Percentiles rank a stretch among this genome's conserved stretches.
phyloP scores from a whole-genome alignment of 2,797 vertebrate species.

The Sebastes ruberrimus region DNA sequence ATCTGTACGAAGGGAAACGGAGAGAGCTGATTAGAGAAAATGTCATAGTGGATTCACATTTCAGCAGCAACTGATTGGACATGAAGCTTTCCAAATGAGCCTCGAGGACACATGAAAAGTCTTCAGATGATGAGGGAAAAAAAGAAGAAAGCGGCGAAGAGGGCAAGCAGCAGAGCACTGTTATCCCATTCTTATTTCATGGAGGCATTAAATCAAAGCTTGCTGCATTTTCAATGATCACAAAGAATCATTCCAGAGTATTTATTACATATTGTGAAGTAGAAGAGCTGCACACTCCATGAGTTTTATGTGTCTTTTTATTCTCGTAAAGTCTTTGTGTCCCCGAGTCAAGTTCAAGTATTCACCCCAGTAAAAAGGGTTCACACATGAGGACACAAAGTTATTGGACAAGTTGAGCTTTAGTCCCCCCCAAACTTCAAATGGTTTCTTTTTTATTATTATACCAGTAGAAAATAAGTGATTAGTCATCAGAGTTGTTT shows the following conservation, averaged over 20 bases:
- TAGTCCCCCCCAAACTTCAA: conserved; percentile 40
- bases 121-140: conserved; percentile 42
- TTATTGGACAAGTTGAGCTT: conserved; percentile 9
- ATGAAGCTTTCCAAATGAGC: conserved; percentile 61
- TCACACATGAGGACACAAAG: conserved; percentile 32
- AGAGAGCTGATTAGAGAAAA: conserved; percentile 71
- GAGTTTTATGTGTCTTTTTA: conserved; percentile 51
- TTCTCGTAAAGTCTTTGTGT: conserved; percentile 50
- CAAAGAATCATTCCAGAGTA: conserved; percentile 48
- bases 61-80: conserved; percentile 62
- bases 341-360: conserved; percentile 51
- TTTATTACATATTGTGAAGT: conserved; percentile 55
- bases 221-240: conserved; percentile 48
- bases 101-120: conserved; percentile 39
- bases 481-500: conserved; percentile 3
- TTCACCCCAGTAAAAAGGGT: conserved; percentile 65
- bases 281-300: conserved; percentile 20
- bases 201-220: conserved; percentile 47
- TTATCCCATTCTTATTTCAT: conserved; percentile 42
- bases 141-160: neutral
- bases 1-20: conserved; percentile 37
- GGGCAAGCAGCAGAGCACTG: conserved; percentile 10
- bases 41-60: conserved; percentile 66
- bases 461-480: conserved; percentile 21
- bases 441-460: conserved; percentile 30